These are phyloP conservation scores for Drosophila mayri DNA, from an alignment of 1,140 invertebrate species.

Conservation along the genomic window DNA sequence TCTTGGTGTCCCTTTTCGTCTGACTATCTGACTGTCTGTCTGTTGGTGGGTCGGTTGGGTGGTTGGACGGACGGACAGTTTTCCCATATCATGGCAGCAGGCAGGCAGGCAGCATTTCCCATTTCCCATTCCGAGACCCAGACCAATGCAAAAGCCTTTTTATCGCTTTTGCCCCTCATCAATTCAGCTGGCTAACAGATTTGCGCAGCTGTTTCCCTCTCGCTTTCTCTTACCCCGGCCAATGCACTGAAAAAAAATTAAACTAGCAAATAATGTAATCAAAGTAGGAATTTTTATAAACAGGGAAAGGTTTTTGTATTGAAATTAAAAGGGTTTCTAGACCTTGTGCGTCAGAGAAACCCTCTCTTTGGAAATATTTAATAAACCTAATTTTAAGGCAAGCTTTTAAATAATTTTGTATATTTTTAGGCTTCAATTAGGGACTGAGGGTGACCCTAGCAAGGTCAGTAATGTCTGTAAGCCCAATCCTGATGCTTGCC, in stretches of 20 bases:
- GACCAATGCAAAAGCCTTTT: constrained; percentile 74
- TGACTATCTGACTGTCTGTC: constrained; percentile 7
- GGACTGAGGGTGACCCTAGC: background rate
- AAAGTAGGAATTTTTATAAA: accelerated
- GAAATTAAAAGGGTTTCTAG: background rate
- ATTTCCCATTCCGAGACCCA: constrained; percentile 31
- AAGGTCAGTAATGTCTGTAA: too few species aligned
- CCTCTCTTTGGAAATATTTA: too few species aligned
- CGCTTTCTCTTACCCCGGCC: background rate
- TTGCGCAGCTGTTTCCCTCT: constrained; percentile 65
- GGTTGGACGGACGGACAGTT: constrained; percentile 20
- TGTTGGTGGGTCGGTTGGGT: background rate
- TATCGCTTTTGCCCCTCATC: constrained; percentile 80
- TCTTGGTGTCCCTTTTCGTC: constrained; percentile 7
- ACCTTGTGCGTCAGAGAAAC: background rate
- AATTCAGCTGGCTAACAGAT: constrained; percentile 80
- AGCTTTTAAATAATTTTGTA: too few species aligned
- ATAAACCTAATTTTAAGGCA: too few species aligned
- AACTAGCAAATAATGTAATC: background rate
- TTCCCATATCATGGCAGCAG: constrained; percentile 68
- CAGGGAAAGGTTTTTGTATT: background rate
- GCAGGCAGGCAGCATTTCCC: constrained; percentile 47
- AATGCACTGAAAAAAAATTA: constrained; percentile 1
- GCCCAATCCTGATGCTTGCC: too few species aligned
- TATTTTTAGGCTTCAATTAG: too few species aligned